Conservation (phyloP, 2,113 vertebrate genomes). For the Peucedramus taeniatus region DNA sequence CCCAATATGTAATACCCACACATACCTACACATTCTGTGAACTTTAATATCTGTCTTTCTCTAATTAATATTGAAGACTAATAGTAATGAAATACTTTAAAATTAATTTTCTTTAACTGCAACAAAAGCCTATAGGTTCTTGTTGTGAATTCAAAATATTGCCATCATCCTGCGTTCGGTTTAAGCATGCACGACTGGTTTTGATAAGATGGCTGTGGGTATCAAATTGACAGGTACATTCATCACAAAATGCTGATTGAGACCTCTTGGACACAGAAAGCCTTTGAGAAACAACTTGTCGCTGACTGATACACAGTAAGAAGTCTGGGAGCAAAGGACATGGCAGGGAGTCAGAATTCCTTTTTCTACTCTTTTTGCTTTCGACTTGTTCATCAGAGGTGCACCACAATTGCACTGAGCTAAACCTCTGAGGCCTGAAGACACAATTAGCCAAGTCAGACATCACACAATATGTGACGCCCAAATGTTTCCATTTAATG, state of each 20-base stretch:
- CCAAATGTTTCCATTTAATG: neutral
- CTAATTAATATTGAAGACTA: neutral
- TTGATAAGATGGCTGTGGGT: neutral
- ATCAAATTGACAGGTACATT: neutral
- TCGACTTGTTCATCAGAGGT: neutral
- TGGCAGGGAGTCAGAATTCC: neutral
- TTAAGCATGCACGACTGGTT: neutral
- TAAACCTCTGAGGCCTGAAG: neutral
- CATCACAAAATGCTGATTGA: neutral
- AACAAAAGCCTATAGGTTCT: neutral
- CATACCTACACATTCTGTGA: neutral
- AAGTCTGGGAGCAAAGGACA: neutral
- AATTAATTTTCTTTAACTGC: neutral
- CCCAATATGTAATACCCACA: neutral
- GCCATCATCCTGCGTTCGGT: neutral
- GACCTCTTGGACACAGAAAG: neutral
- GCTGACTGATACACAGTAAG: fast-evolving
- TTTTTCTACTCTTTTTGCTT: neutral
- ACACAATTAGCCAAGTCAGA: neutral
- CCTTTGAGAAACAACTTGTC: neutral
- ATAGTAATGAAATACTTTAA: neutral
- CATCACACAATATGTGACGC: neutral
- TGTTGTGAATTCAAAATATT: neutral
- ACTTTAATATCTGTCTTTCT: neutral
- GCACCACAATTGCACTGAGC: neutral